Evolutionary conservation across 2,888 invertebrate species (phyloP).

Genomic region (Drosophila trichaetosa): DNA sequence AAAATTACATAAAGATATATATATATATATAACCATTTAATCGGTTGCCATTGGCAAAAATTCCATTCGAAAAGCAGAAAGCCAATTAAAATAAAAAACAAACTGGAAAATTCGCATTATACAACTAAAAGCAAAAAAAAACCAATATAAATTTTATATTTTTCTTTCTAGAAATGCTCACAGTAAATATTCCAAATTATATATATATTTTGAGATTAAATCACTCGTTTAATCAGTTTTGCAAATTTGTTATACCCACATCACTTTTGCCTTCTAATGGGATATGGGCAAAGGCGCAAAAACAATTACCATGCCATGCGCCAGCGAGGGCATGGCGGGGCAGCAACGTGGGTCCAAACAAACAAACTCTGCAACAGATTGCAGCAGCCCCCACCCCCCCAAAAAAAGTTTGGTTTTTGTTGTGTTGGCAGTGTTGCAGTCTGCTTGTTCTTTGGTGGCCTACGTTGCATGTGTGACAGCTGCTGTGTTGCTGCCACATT

Average conservation of each 20-base stretch:
- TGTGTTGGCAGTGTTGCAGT: constrained; percentile 20
- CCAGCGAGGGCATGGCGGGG: background rate
- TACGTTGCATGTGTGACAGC: constrained; percentile 58
- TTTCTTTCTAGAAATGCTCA: background rate
- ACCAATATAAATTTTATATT: background rate
- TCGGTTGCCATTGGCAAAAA: background rate
- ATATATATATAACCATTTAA: background rate
- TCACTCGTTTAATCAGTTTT: background rate
- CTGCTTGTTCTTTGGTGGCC: constrained; percentile 16
- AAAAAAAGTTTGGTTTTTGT: constrained; percentile 49
- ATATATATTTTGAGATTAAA: background rate
- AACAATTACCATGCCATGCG: constrained; percentile 28
- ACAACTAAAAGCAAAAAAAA: background rate
- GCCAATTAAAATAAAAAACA: background rate
- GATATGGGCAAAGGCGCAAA: constrained; percentile 31
- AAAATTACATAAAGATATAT: background rate
- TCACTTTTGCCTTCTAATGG: constrained; percentile 7
- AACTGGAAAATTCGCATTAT: background rate
- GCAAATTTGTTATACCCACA: background rate
- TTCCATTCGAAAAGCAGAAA: background rate
- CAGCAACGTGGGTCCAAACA: constrained; percentile 1
- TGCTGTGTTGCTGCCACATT: constrained; percentile 31
- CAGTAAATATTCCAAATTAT: background rate
- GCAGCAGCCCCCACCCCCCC: constrained; percentile 34
- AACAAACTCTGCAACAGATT: constrained; percentile 69